These are phyloP conservation scores for Psylliodes chrysocephalus DNA, from an alignment of 2,888 invertebrate species.

Conservation along the genomic window DNA sequence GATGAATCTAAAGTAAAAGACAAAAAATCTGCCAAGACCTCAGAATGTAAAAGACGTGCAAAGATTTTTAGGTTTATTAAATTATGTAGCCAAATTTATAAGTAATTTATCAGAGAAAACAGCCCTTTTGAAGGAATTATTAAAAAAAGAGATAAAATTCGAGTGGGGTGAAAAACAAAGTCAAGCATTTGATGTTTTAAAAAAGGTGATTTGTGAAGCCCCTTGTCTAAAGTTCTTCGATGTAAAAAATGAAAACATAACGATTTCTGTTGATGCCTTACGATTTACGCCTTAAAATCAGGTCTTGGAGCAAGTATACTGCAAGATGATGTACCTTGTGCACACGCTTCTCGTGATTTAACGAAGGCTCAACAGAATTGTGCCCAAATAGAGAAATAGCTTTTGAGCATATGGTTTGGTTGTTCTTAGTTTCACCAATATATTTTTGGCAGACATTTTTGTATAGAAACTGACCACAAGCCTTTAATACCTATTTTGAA, in stretches of 20 bases:
- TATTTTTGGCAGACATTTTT: constrained; percentile 42
- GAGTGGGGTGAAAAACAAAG: constrained; percentile 46
- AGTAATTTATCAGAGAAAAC: constrained; percentile 45
- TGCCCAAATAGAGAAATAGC: constrained; percentile 58
- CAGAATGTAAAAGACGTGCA: constrained; percentile 34
- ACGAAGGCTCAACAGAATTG: constrained; percentile 52
- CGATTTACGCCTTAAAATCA: constrained; percentile 54
- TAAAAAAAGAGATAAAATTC: constrained; percentile 41
- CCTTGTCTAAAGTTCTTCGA: constrained; percentile 55
- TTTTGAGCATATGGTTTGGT: constrained; percentile 54
- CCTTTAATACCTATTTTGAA: constrained; percentile 21
- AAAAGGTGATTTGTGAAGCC: constrained; percentile 46
- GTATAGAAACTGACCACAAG: constrained; percentile 46
- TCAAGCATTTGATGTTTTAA: constrained; percentile 50
- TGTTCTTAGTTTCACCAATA: constrained; percentile 29
- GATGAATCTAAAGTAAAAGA: constrained; percentile 30
- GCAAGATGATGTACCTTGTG: constrained; percentile 51
- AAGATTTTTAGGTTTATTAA: constrained; percentile 45
- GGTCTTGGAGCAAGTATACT: constrained; percentile 54
- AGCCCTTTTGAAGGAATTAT: constrained; percentile 42
- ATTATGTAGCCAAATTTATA: constrained; percentile 47
- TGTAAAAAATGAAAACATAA: constrained; percentile 31
- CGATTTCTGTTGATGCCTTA: constrained; percentile 52
- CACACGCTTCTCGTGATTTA: constrained; percentile 54
- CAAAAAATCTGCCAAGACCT: constrained; percentile 32